Evolutionary conservation across 2,113 vertebrate species (phyloP), one percentile per base, ranked within the genome.

Genomic region (Lepidothrix coronata): DNA sequence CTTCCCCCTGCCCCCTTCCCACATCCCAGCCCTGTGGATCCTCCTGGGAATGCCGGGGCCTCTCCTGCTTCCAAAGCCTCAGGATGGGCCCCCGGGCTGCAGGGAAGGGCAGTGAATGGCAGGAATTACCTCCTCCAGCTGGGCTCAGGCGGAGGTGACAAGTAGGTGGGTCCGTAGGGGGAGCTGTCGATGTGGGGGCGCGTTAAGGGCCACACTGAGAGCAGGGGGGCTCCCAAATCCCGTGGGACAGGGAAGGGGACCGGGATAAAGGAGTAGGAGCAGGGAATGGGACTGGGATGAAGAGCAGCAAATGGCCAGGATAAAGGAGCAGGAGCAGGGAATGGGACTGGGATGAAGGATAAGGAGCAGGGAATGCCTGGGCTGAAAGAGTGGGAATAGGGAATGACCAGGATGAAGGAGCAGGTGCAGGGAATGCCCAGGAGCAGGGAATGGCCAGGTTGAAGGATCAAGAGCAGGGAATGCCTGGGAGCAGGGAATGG

Each of bases 71-170:
- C 63, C 48, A 57, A 11, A 54, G 3, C 46, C 2, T 24, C 1
- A 0, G 58, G 20, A 33, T 27, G 63, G 5, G 6, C 52, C 7
- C 3, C 1, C 0, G 0, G 44, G 7, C 33, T 2, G 1, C 78
- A 21, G 3, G 49, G 5, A 43, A 14, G 18, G 28, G 14, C 27
- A 14, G 18, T 58, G 68, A 20, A 7, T 65, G 55, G 31, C 31
- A n/a, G 20, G 59, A 21, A 9, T 66, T 9, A 91, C 89, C 89
- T 91, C 67, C 89, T 91, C 89, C 89, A 91, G 89, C 74, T 78
- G 81, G 89, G 59, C 67, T 91, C 89, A 0, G 89, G 81, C 0
- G 89, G 89, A 5, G 89, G 89, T 0, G 89, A 91, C 89, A 91
- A 74, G 67, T 85, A 91, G 2, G 89, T 91, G 89, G 89, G 89